Conservation (phyloP, 2,113 vertebrate genomes). For the Zonotrichia leucophrys region DNA sequence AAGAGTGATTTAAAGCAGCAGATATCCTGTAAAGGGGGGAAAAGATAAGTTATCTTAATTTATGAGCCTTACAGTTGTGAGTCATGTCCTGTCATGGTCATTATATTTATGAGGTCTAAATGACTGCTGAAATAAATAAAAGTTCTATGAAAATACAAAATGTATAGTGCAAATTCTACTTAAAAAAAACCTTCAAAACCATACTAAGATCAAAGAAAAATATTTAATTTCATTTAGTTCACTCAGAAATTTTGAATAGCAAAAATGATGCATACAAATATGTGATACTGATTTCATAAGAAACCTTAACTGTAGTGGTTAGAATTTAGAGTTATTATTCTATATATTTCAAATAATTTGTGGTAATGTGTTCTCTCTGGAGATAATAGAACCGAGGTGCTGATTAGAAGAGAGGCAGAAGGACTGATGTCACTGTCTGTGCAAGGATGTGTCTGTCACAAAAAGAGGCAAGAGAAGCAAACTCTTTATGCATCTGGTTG, state of each 20-base stretch:
- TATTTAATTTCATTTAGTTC: not conserved
- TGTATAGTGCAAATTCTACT: not conserved
- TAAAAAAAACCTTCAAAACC: not conserved
- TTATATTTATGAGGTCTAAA: conserved; percentile 37
- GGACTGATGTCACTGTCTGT: not conserved
- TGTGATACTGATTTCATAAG: not conserved
- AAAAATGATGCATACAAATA: not conserved
- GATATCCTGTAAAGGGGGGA: not conserved
- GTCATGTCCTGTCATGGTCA: conserved; percentile 17
- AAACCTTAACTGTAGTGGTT: not conserved
- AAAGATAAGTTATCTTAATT: conserved; percentile 39
- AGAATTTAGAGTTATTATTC: not conserved
- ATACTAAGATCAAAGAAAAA: not conserved
- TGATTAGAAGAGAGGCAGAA: not conserved
- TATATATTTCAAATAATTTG: not conserved
- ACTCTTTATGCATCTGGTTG: not conserved
- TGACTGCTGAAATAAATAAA: conserved; percentile 26
- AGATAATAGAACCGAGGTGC: not conserved
- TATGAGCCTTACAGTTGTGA: conserved; percentile 11
- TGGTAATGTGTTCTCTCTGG: not conserved
- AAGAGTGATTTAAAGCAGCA: not conserved
- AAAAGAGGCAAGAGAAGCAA: not conserved
- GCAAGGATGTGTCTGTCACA: not conserved
- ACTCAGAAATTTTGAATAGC: not conserved
- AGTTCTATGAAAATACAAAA: not conserved